Conservation (phyloP, 2,113 vertebrate species). For the Pangasianodon gigas region DNA sequence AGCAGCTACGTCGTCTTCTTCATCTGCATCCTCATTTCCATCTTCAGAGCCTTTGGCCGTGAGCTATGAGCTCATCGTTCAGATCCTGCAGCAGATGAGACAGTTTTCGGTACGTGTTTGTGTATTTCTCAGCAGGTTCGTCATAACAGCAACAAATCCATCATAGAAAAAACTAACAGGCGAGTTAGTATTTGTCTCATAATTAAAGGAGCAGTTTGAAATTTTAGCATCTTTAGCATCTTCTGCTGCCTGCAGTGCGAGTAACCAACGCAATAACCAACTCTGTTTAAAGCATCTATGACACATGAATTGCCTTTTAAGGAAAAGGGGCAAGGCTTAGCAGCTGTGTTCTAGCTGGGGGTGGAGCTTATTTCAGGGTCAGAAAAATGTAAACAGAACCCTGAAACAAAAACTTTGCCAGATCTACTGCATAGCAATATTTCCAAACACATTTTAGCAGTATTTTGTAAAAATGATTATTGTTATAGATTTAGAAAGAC, state of each 20-base stretch:
- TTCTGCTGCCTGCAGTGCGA: not conserved
- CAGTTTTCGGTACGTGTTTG: constrained; percentile 70
- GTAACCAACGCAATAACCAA: not conserved
- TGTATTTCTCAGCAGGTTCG: not conserved
- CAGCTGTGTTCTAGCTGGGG: too few relatives aligned
- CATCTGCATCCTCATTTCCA: constrained; percentile 44
- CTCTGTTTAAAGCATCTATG: not conserved
- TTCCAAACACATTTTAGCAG: not conserved
- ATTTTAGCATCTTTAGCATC: not conserved
- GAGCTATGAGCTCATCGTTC: constrained; percentile 74
- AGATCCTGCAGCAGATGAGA: constrained; percentile 78
- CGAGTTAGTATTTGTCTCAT: not conserved
- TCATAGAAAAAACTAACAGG: not conserved
- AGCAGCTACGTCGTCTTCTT: constrained; percentile 63
- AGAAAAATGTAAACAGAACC: not conserved
- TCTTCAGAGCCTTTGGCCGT: constrained; percentile 63
- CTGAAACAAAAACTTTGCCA: too few relatives aligned
- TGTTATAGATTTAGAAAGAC: not conserved
- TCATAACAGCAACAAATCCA: not conserved
- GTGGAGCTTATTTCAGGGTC: not conserved
- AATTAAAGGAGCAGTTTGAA: not conserved
- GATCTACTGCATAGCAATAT: too few relatives aligned
- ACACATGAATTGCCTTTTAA: not conserved
- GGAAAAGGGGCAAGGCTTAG: not conserved
- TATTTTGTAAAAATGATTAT: not conserved